Percentiles rank a stretch among this genome's conserved stretches.
Evolutionary conservation across 2,888 invertebrate genomes (phyloP).

Genomic region (Sphecodes monilicornis): DNA sequence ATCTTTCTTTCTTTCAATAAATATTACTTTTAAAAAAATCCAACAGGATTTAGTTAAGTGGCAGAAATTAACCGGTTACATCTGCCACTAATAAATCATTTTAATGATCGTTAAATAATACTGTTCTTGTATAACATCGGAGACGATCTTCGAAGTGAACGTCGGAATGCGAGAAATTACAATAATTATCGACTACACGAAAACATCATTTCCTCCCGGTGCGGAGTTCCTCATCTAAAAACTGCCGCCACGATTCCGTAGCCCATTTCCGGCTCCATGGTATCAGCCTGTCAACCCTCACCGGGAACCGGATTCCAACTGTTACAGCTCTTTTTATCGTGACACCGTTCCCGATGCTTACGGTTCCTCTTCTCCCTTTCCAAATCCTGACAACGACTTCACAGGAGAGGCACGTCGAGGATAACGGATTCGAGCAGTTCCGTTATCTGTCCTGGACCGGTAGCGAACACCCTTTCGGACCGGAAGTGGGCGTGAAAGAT

Average conservation of each 20-base stretch:
- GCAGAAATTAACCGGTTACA: background rate
- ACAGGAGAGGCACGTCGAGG: slow-evolving; percentile 27
- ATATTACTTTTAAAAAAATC: background rate
- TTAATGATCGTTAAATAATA: background rate
- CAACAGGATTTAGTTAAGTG: too few species aligned
- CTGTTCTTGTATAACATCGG: background rate
- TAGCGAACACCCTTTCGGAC: slow-evolving; percentile 72
- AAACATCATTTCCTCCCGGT: background rate
- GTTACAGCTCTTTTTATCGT: slow-evolving; percentile 70
- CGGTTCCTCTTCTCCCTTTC: slow-evolving; percentile 1
- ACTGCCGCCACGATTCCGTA: slow-evolving; percentile 13
- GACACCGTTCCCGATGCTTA: slow-evolving; percentile 66
- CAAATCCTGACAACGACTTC: slow-evolving; percentile 35
- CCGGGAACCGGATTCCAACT: slow-evolving; percentile 24
- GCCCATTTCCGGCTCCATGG: slow-evolving; percentile 15
- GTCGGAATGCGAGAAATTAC: background rate
- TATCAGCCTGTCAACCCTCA: slow-evolving; percentile 38
- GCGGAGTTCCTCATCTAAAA: slow-evolving; percentile 1
- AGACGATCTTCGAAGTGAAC: background rate
- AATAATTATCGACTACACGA: slow-evolving; percentile 4
- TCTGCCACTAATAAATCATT: background rate
- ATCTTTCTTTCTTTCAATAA: too few species aligned
- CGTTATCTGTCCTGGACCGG: slow-evolving; percentile 70
- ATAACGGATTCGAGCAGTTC: slow-evolving; percentile 59
- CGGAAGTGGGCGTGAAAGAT: slow-evolving; percentile 80